Evolutionary conservation across 2,113 vertebrate species (phyloP).

Genomic region (Phaethornis superciliosus): DNA sequence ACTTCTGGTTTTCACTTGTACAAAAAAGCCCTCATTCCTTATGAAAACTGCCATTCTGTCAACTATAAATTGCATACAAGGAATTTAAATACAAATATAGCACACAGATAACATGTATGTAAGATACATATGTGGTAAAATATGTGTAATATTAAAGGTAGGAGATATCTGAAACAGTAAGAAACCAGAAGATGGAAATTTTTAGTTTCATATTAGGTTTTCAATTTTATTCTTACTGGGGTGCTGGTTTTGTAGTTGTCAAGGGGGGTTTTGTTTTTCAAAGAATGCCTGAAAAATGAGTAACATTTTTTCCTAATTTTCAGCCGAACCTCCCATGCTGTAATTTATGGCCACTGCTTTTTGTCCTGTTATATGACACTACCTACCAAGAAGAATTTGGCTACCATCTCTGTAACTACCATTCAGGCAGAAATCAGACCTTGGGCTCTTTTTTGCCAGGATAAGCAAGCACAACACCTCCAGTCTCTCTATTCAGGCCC

Average conservation of each 20-base stretch:
- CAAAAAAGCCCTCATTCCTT: background rate
- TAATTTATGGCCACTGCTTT: background rate
- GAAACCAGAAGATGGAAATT: background rate
- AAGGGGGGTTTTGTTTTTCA: background rate
- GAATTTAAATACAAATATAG: background rate
- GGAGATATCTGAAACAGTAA: background rate
- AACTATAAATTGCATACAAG: background rate
- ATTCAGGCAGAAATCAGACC: background rate
- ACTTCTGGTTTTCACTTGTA: background rate
- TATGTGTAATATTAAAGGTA: background rate
- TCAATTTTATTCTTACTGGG: background rate
- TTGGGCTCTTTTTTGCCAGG: background rate
- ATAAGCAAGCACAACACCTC: background rate
- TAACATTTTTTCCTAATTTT: conserved; percentile 16
- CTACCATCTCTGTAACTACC: background rate
- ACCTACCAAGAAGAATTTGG: background rate
- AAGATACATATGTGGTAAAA: background rate
- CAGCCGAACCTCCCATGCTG: background rate
- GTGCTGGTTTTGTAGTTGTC: background rate
- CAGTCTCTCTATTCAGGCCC: background rate
- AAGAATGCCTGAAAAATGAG: conserved; percentile 20
- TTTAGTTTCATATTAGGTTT: background rate
- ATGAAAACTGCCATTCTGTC: background rate
- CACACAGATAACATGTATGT: background rate
- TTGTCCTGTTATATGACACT: background rate